Evolutionary conservation across 1,140 invertebrate genomes (phyloP).

Genomic region (Spodoptera litura): DNA sequence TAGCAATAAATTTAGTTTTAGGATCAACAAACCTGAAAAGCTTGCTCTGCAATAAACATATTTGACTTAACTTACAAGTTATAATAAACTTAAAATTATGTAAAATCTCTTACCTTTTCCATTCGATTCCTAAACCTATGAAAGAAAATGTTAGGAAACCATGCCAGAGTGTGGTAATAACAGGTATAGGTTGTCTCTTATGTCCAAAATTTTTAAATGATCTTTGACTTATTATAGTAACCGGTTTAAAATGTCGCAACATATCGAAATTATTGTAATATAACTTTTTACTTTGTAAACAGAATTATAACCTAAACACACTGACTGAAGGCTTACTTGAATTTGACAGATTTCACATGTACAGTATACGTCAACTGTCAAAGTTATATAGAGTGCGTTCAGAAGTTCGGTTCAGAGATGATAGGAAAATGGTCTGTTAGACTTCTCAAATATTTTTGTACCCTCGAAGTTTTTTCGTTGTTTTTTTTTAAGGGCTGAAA

Average conservation of each 20-base stretch:
- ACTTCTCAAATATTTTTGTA: no score
- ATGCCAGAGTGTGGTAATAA: constrained; percentile 73
- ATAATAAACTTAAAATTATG: neutral
- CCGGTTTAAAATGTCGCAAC: constrained; percentile 12
- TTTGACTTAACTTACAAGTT: neutral
- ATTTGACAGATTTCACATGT: neutral
- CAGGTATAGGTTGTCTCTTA: constrained; percentile 68
- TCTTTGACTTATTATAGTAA: constrained; percentile 35
- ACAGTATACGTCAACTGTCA: no score
- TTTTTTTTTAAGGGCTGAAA: no score
- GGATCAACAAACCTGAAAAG: no score
- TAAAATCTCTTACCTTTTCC: constrained; percentile 68
- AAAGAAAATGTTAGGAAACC: constrained; percentile 78
- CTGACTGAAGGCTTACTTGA: no score
- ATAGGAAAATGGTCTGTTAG: no score
- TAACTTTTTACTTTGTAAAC: neutral
- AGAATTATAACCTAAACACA: neutral
- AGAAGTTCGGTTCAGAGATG: no score
- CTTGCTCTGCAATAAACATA: neutral
- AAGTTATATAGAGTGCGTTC: no score
- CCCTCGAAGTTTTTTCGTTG: no score
- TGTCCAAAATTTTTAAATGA: constrained; percentile 79
- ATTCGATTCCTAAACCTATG: constrained; percentile 71
- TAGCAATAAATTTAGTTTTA: no score
- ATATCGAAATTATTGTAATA: neutral